Conservation (phyloP, 2,888 invertebrate species). For the Alsophila aescularia region DNA sequence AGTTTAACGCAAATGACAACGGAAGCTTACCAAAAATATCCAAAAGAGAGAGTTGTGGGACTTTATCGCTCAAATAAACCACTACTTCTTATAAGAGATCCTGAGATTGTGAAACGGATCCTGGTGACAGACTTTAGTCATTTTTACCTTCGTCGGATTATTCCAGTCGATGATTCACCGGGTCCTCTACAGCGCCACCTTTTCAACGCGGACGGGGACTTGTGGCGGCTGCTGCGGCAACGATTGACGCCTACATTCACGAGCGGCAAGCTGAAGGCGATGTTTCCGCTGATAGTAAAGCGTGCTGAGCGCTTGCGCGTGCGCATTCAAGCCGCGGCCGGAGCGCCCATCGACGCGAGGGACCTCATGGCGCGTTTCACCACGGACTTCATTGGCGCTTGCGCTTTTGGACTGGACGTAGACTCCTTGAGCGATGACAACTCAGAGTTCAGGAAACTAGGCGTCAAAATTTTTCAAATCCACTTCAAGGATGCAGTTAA, state of each 20-base stretch:
- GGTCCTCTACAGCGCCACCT: constrained; percentile 57
- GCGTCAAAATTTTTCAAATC: constrained; percentile 48
- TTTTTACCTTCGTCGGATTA: constrained; percentile 56
- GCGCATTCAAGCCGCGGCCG: constrained; percentile 42
- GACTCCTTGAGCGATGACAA: constrained; percentile 56
- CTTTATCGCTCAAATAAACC: constrained; percentile 47
- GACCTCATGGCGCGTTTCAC: constrained; percentile 66
- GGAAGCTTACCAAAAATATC: constrained; percentile 54
- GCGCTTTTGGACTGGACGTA: constrained; percentile 59
- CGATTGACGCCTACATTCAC: constrained; percentile 64
- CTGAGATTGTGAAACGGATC: constrained; percentile 53
- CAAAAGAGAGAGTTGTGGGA: constrained; percentile 56
- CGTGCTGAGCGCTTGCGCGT: constrained; percentile 54
- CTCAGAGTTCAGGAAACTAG: constrained; percentile 56
- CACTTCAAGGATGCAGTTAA: constrained; percentile 36
- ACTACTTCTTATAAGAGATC: constrained; percentile 56
- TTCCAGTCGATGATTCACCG: constrained; percentile 40
- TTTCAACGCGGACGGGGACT: constrained; percentile 60
- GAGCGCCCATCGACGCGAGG: constrained; percentile 50
- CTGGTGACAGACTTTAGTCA: constrained; percentile 51
- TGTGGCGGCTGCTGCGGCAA: constrained; percentile 61
- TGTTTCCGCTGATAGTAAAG: constrained; percentile 63
- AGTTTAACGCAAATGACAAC: constrained; percentile 47
- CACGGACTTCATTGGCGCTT: constrained; percentile 63
- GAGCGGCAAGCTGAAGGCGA: constrained; percentile 59